These are phyloP conservation scores for Etheostoma cragini DNA, from an alignment of 2,113 vertebrate species.

Conservation along the genomic window DNA sequence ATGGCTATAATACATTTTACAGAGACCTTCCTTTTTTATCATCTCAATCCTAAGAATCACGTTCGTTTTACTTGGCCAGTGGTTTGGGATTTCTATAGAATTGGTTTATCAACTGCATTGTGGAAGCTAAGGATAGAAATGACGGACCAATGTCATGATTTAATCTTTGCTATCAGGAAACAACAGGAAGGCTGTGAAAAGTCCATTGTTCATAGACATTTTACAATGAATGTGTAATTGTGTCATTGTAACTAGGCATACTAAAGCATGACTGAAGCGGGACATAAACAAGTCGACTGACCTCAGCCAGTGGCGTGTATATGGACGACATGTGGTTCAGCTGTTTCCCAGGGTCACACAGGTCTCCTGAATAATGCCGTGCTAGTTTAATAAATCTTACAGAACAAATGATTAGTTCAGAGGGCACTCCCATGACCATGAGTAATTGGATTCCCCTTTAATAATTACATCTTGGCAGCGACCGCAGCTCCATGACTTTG, in stretches of 20 bases:
- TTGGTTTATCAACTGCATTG: not conserved
- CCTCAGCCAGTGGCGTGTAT: not conserved
- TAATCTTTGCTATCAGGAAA: slow-evolving; percentile 22
- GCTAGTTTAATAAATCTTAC: not conserved
- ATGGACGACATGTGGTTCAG: not conserved
- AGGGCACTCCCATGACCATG: slow-evolving; percentile 5
- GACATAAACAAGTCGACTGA: not conserved
- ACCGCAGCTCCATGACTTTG: not conserved
- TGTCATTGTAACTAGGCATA: slow-evolving; percentile 1
- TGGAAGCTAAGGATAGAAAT: not conserved
- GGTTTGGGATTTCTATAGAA: not conserved
- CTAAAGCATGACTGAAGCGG: not conserved
- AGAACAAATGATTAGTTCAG: not conserved
- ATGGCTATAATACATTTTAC: not conserved
- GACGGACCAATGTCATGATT: not conserved
- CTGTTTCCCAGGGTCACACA: slow-evolving; percentile 13
- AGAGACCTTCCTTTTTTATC: too few relatives aligned
- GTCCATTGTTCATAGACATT: slow-evolving; percentile 12
- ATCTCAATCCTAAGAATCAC: too few relatives aligned
- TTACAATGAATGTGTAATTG: slow-evolving; percentile 31
- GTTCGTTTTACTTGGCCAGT: not conserved
- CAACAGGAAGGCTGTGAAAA: slow-evolving; percentile 37
- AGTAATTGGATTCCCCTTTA: slow-evolving; percentile 12
- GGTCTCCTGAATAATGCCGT: not conserved
- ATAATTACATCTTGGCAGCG: not conserved